Evolutionary conservation across 2,888 invertebrate genomes (phyloP).

Genomic region (Marasmarcha lunaedactyla): DNA sequence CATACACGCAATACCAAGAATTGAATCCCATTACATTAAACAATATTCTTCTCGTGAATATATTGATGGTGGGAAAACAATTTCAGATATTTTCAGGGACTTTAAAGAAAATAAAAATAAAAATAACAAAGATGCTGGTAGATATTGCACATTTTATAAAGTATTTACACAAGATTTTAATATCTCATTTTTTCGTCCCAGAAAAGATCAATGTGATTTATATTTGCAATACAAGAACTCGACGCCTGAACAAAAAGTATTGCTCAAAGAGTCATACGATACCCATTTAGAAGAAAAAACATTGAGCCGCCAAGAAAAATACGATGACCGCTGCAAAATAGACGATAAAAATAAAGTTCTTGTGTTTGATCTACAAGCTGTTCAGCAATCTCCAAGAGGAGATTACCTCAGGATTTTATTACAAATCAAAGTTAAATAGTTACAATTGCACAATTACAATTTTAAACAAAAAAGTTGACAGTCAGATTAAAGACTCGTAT

Average conservation of each 20-base stretch:
- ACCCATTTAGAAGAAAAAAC: conserved; percentile 12
- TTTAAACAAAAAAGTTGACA: conserved; percentile 12
- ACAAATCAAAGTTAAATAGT: conserved; percentile 16
- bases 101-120: conserved; percentile 13
- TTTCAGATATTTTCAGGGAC: conserved; percentile 11
- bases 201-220: conserved; percentile 12
- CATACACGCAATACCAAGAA: conserved; percentile 15
- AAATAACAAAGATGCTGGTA: conserved; percentile 9
- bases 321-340: conserved; percentile 14
- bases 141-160: conserved; percentile 7
- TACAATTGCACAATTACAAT: conserved; percentile 12
- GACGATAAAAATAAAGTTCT: conserved; percentile 14
- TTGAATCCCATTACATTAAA: conserved; percentile 13
- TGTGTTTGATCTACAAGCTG: conserved; percentile 17
- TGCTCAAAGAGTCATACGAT: conserved; percentile 4
- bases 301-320: conserved; percentile 14
- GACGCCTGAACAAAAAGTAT: not conserved
- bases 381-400: conserved; percentile 16
- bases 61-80: conserved; percentile 12
- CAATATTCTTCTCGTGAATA: conserved; percentile 14
- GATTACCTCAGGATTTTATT: conserved; percentile 16
- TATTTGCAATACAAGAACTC: conserved; percentile 10
- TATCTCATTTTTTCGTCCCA: conserved; percentile 9
- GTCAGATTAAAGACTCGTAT: conserved; percentile 10
- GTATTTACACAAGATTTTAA: conserved; percentile 9